A percentile compares a stretch with the other conserved stretches of the same genome.
phyloP scores from a whole-genome alignment of 2,888 invertebrate species.

The Sphaerophoria rueppellii region DNA sequence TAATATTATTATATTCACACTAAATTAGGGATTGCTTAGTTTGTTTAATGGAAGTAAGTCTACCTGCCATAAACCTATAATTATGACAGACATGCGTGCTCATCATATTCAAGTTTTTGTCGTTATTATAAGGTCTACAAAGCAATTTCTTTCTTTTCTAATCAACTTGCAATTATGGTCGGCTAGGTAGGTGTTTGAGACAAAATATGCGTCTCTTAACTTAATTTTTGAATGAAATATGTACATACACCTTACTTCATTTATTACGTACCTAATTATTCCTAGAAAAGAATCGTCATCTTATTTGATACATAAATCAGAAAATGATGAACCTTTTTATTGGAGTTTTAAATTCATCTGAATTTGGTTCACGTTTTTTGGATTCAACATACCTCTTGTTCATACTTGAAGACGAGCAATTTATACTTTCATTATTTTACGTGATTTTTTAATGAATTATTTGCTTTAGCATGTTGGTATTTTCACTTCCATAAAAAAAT shows the following conservation, averaged over 20 bases:
- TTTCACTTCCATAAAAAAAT: constrained; percentile 43
- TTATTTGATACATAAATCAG: too few species aligned
- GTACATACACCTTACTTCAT: too few species aligned
- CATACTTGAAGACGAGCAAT: constrained; percentile 20
- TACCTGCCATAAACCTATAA: background rate
- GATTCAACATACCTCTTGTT: constrained; percentile 1
- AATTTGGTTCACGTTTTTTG: background rate
- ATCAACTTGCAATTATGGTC: background rate
- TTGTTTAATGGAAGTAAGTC: constrained; percentile 5
- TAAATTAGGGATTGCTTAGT: constrained; percentile 23
- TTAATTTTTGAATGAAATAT: too few species aligned
- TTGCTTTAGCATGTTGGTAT: constrained; percentile 23
- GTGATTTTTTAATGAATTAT: constrained; percentile 36
- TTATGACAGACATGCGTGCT: constrained; percentile 21
- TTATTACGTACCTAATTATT: too few species aligned
- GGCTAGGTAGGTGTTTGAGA: too few species aligned
- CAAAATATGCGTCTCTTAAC: too few species aligned
- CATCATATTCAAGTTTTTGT: background rate
- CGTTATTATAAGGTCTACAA: constrained; percentile 4
- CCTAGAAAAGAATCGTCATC: too few species aligned
- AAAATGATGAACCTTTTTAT: background rate
- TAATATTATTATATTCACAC: constrained; percentile 15
- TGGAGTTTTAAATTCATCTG: background rate
- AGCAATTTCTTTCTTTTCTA: background rate
- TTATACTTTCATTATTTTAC: constrained; percentile 51